Evolutionary conservation across 2,797 vertebrate species (phyloP), one percentile per base, ranked within the genome.

Genomic region (Neosilurus mollespiculum): DNA sequence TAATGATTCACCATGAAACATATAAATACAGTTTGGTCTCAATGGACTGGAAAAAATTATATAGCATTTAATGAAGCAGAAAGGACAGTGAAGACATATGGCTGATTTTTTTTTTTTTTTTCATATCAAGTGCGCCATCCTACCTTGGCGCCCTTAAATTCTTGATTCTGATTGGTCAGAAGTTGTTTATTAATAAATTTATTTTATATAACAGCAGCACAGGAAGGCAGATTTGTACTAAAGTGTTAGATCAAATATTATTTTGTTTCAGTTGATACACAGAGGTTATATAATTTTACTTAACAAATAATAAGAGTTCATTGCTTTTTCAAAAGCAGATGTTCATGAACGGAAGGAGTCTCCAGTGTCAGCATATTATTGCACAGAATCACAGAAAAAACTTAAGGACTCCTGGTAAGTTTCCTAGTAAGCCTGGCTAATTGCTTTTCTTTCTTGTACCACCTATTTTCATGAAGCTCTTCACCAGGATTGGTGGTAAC

Each of bases 1-100:
- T 75, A 58, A 75, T 30, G 72, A 75, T 75, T 20, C 72, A 12
- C 53, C 72, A 56, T 75, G 24, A 34, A 56, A 75, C 24, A 20
- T 58, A 56, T 20, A 34, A 73, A 56, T 73, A 24, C 24, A 0
- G 4, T 30, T 20, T 30, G 24, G n/a, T 73, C 71, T 56, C 71
- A 18, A 2, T 16, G 24, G 71, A 10, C 26, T 43, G 8, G 43
- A 43, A 53, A 24, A 53, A 72, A 4, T 72, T 49, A 6, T 73
- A 30, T 56, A 73, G 26, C 10, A 14, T 54, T 26, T 26, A 26
- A 54, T 26, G 12, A 53, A 26, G 15, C 73, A 37, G 26, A 2
- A 18, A 54, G n/a, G 16, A 53, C 3, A 54, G 6, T n/a, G 12
- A 24, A 15, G 14, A 72, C n/a, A 26, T 16, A 26, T 43, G 53